Base-by-base conservation (phyloP, 2,113 vertebrate genomes). In the Danionella cerebrum region DNA sequence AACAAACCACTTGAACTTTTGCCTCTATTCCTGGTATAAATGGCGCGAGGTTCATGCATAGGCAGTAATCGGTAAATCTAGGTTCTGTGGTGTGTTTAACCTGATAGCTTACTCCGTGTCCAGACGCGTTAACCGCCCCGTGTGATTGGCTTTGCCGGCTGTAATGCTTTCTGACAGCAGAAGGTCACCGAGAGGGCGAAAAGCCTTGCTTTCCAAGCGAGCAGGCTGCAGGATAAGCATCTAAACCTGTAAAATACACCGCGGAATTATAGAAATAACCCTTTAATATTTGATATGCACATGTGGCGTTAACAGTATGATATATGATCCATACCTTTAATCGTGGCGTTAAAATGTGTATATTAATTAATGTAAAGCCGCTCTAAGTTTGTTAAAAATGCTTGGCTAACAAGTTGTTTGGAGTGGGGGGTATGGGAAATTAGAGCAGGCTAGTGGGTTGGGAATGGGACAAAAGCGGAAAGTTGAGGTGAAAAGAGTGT, bases 111-210 rank as follows among this genome's bases (percentile, higher is more conserved):
- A 36, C 71, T 41, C 63, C 33, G 64, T 57, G 75, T 64, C 71
- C 58, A 65, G 44, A 70, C 57, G 67, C 53, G 71, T 73, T 73
- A 67, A 73, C 65, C 69, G 57, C 13, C 9, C 50, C 35, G 57
- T 51, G 57, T 58, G 65, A 41, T 66, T 62, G 50, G 38, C 58
- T 31, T 38, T 29, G 64, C 67, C 12, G 67, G 36, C 16, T 12
- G 42, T 77, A 73, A 77, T 71, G 72, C 68, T 52, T 52, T 63
- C 38, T 71, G 75, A 77, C 75, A 77, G 67, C 36, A 67, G 71
- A 65, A 71, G 75, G 75, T 77, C 75, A 73, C 50, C 50, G 16
- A 77, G 73, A 73, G 75, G 75, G 45, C 75, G 67, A 52, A 62
- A 57, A 55, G 67, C 71, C 27, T 70, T 66, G 63, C 14, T 67